Percentiles rank a stretch among this genome's conserved stretches.
These are phyloP conservation scores for Paramormyrops kingsleyae DNA, from an alignment of 2,113 vertebrate species.

Conservation along the genomic window DNA sequence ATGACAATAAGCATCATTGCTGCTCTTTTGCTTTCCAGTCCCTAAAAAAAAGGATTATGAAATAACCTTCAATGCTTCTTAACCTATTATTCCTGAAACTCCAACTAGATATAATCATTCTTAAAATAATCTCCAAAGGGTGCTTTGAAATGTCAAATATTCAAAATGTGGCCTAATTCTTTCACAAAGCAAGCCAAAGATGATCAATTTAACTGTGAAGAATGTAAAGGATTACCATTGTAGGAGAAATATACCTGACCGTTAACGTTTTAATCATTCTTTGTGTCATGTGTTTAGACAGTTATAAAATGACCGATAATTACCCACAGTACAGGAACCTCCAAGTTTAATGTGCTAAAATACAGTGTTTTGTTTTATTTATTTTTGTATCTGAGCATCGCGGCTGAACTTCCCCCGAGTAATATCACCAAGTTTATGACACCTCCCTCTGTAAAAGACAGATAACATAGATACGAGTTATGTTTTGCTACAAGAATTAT, in stretches of 20 bases:
- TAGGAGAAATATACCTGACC: neutral
- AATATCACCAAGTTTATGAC: neutral
- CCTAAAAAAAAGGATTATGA: neutral
- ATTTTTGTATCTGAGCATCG: neutral
- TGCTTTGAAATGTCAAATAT: neutral
- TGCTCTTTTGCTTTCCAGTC: neutral
- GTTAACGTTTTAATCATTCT: neutral
- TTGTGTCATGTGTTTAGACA: neutral
- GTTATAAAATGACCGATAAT: neutral
- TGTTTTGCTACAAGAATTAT: conserved; percentile 23
- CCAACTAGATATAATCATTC: neutral
- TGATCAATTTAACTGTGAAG: neutral
- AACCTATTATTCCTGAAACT: neutral
- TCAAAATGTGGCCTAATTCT: neutral
- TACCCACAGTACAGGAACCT: neutral
- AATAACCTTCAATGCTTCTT: neutral
- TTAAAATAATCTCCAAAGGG: neutral
- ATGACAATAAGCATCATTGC: neutral
- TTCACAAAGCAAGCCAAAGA: neutral
- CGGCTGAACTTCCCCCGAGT: neutral
- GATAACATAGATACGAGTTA: conserved; percentile 3
- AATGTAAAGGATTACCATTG: neutral
- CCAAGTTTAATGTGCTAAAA: neutral
- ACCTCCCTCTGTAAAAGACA: conserved; percentile 4
- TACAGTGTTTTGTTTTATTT: conserved; percentile 6